Base-by-base conservation (phyloP, 2,888 invertebrate species). In the Shargacucullia verbasci region DNA sequence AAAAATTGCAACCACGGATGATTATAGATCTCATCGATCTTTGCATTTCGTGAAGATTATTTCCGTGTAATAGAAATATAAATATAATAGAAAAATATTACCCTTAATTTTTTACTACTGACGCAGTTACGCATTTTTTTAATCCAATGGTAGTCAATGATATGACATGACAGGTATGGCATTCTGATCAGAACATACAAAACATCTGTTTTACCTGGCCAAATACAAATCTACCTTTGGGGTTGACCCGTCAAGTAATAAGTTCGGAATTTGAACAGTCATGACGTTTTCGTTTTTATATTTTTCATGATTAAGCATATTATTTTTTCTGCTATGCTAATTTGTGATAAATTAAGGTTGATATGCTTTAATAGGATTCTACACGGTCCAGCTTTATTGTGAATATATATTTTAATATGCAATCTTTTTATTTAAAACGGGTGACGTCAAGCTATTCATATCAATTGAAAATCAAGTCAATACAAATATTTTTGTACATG, bases 141-240 rank as follows among this genome's bases (percentile, higher is more conserved):
- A n/a, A 31, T 33, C 7, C 50, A 50, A 48, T 50, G 20, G 46
- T 64, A 68, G 74, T 76, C 77, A 74, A 60, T 76, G 74, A 74
- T 77, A 63, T 74, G 63, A 56, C 47, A 54, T 55, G 45, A 57
- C n/a, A n/a, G n/a, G n/a, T n/a, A n/a, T 55, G 54, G 46, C n/a
- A 40, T 56, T 56, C 40, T 29, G 29, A 29, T 27, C 29, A 59
- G 39, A 27, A 53, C 41, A 69, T 59, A 47, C 54, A 57, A 63
- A 63, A 41, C 59, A 62, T 56, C 56, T 50, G 58, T 43, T 59
- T 29, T 53, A 74, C 67, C 62, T 66, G 75, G 52, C 41, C 48
- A 39, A 47, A 66, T 66, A 45, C 56, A 49, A 56, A 59, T 55
- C 41, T 55, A 25, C 43, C 39, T 58, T 74, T 67, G 57, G 38